phyloP scores from a whole-genome alignment of 2,797 vertebrate genomes.

The Carcharodon carcharias region DNA sequence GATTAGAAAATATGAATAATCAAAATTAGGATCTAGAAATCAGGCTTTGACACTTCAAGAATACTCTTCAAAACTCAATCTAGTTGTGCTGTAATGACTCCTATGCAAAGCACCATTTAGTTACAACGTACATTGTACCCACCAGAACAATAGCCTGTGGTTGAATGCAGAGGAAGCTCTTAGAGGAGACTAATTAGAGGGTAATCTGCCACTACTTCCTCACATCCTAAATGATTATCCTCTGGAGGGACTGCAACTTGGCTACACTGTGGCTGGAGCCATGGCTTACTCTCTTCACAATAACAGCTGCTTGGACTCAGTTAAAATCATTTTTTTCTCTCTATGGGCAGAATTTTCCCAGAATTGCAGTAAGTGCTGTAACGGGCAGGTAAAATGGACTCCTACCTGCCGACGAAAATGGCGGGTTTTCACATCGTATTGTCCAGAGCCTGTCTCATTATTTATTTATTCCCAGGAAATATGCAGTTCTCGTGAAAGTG shows the following conservation, averaged over 20 bases:
- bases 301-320: neutral
- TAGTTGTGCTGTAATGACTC: neutral
- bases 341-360: neutral
- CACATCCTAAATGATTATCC: neutral
- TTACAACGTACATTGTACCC: neutral
- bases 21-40: neutral
- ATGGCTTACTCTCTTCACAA: neutral
- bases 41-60: neutral
- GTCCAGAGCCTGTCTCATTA: no score
- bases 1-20: neutral
- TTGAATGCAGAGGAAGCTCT: neutral
- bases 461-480: no score
- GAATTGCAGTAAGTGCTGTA: no score
- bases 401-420: no score
- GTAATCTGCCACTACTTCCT: constrained; percentile 7
- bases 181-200: neutral
- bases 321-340: neutral
- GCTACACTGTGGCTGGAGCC: neutral
- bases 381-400: no score
- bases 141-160: neutral
- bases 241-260: neutral
- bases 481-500: no score
- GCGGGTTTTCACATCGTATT: no score
- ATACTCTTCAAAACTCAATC: neutral
- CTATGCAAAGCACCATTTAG: neutral